Evolutionary conservation across 2,113 vertebrate genomes (phyloP).

Genomic region (Rhinoptilus africanus): DNA sequence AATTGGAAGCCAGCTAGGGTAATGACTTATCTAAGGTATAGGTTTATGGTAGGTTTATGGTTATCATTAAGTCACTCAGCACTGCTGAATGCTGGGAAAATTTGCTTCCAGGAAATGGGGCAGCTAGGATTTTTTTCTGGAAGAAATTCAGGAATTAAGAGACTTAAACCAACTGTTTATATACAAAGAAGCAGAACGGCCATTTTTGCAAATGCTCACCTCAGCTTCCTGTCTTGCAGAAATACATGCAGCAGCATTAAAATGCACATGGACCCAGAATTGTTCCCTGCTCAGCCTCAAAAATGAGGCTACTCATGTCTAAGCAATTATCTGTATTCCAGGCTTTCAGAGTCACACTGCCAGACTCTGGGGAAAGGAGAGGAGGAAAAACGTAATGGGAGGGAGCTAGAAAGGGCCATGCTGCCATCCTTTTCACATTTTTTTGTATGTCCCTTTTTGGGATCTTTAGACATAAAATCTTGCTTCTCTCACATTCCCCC

Average conservation of each 20-base stretch:
- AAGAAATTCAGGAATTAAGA: background rate
- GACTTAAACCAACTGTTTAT: background rate
- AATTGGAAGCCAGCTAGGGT: background rate
- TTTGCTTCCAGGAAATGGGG: background rate
- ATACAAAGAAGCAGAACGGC: background rate
- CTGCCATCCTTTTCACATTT: background rate
- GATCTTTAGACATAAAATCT: background rate
- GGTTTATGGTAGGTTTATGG: rapidly evolving
- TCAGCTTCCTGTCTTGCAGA: background rate
- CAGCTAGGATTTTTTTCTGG: background rate
- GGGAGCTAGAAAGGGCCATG: background rate
- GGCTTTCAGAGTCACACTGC: background rate
- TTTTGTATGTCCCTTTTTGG: background rate
- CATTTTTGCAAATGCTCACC: background rate
- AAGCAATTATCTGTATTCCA: background rate
- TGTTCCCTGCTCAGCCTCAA: background rate
- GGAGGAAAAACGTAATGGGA: background rate
- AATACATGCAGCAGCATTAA: background rate
- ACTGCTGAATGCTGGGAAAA: background rate
- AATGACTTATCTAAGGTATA: background rate
- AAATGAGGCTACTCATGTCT: background rate
- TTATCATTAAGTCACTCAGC: background rate
- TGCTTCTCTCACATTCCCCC: background rate
- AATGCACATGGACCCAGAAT: background rate
- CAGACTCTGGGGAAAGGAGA: background rate